Percentiles rank a stretch among this genome's conserved stretches.
Conservation (phyloP, 2,113 vertebrate genomes). For the Phyllostomus hastatus region DNA sequence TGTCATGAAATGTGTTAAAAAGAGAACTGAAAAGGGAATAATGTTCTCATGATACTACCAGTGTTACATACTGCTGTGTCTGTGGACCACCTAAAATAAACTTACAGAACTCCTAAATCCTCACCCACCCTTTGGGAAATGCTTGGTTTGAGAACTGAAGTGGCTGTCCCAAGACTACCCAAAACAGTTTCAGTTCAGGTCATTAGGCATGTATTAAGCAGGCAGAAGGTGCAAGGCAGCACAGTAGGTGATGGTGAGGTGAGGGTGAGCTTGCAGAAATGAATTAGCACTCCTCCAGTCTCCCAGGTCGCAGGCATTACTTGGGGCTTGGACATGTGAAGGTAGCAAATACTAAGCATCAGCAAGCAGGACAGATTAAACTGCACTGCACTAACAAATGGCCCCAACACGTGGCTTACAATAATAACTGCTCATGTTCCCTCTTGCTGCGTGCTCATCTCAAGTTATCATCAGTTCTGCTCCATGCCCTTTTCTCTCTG, state of each 20-base stretch:
- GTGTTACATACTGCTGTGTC: background rate
- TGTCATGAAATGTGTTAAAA: background rate
- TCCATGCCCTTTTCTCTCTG: background rate
- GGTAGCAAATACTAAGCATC: accelerated
- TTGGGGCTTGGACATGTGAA: background rate
- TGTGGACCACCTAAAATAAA: background rate
- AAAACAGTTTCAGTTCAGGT: background rate
- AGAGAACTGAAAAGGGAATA: background rate
- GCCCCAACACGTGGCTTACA: accelerated
- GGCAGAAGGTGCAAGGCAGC: too few relatives aligned
- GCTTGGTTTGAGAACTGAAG: background rate
- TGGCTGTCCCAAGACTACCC: background rate
- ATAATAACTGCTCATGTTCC: accelerated
- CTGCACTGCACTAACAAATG: accelerated
- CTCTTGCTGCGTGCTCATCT: background rate
- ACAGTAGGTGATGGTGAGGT: accelerated
- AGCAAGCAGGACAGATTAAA: background rate
- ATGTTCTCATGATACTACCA: background rate
- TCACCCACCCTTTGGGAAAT: background rate
- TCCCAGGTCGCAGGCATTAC: background rate
- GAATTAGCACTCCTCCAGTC: accelerated
- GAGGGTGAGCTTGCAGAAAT: background rate
- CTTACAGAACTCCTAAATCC: background rate
- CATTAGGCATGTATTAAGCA: background rate
- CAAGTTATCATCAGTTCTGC: background rate